Evolutionary conservation across 2,888 invertebrate genomes (phyloP), one percentile per base, ranked within the genome.

Genomic region (Norana najaformis): DNA sequence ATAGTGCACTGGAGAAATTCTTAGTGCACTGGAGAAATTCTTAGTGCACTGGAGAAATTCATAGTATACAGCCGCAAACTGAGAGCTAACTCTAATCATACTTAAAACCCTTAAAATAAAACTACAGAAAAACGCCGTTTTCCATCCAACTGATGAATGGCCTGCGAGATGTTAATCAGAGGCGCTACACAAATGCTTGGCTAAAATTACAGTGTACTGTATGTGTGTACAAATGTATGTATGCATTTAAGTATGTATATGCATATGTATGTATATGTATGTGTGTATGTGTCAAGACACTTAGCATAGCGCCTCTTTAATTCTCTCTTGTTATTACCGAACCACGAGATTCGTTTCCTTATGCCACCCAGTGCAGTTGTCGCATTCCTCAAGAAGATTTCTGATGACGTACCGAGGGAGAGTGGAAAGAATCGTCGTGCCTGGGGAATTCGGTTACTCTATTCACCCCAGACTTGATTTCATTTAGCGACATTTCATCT

Each of bases 401-500:
- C 47, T 20, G 23, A 69, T 69, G 69, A n/a, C 69, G n/a, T 8
- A 36, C 35, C 8, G 36, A 85, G 36, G 37, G 18, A 85, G 85
- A 36, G 36, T 35, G 16, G 23, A 4, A 69, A 3, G 69, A n/a
- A 69, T 69, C 69, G 69, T 69, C 69, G 69, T 69, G 69, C 30
- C 1, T 69, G 30, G 69, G 69, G 69, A 69, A 69, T 69, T 69
- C 69, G n/a, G n/a, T 69, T n/a, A 69, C 69, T 8, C 30, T 69
- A n/a, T 30, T 69, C 69, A 69, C 11, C 69, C 1, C 30, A 69
- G 69, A n/a, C 69, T 30, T 69, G 69, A 69, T 69, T 69, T 69
- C 69, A 69, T 69, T 69, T 69, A n/a, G 69, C 69, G 69, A 30
- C 69, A 69, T 69, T 69, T 69, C 69, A 69, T 69, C 69, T 69